Conservation (phyloP, 2,113 vertebrate genomes). For the Genyomyrus donnyi region DNA sequence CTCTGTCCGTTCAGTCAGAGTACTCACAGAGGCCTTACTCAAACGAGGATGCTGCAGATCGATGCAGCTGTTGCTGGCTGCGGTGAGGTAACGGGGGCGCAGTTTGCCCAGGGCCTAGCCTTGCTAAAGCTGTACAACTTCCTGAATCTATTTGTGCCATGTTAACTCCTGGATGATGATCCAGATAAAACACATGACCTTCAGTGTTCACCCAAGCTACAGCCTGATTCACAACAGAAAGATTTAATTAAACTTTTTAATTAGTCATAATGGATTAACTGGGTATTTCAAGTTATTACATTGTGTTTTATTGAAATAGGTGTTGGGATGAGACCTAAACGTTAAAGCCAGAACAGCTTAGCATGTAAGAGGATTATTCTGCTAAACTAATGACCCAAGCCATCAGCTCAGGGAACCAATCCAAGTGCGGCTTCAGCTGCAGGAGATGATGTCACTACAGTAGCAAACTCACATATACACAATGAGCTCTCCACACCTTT, state of each 20-base stretch:
- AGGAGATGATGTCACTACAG: not conserved
- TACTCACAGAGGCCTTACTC: not conserved
- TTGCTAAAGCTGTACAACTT: not conserved
- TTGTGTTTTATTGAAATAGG: not conserved
- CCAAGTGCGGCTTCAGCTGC: not conserved
- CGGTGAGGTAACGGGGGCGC: not conserved
- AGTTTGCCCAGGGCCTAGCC: not conserved
- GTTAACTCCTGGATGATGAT: not conserved
- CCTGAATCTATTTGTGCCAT: not conserved
- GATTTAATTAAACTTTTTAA: not conserved
- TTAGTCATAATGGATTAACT: not conserved
- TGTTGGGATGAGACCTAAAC: not conserved
- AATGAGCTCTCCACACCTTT: not conserved
- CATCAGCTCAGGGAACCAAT: not conserved
- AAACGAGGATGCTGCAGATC: not conserved
- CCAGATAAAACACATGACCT: not conserved
- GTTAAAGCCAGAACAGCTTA: not conserved
- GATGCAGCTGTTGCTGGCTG: not conserved
- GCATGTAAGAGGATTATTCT: not conserved
- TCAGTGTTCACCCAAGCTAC: not conserved
- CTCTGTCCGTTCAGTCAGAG: not conserved
- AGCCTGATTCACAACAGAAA: not conserved
- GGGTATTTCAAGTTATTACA: not conserved
- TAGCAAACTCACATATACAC: not conserved
- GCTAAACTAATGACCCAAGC: not conserved